A percentile compares a stretch with the other conserved stretches of the same genome.
Conservation (phyloP, 2,888 invertebrate species). For the Macrosiphum euphorbiae region DNA sequence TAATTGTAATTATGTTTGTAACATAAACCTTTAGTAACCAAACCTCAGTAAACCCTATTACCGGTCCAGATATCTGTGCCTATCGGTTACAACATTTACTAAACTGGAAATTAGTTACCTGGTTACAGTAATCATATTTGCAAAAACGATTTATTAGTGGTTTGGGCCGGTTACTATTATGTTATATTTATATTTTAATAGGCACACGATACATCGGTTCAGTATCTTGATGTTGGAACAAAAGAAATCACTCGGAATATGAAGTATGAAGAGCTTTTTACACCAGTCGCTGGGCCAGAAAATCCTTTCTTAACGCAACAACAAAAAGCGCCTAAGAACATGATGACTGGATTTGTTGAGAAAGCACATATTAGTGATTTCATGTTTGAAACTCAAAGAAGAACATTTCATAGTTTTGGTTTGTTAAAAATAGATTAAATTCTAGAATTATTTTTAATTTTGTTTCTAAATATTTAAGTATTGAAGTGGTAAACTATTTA, state of each 20-base stretch:
- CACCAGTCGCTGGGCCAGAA: conserved; percentile 90
- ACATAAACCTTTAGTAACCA: no score
- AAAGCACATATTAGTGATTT: conserved; percentile 96
- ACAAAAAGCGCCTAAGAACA: conserved; percentile 89
- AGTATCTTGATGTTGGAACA: conserved; percentile 79
- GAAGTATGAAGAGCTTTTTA: conserved; percentile 93
- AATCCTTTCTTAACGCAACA: conserved; percentile 95
- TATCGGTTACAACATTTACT: no score
- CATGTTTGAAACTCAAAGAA: conserved; percentile 95
- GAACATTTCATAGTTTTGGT: conserved; percentile 94
- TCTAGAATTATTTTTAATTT: conserved; percentile 66
- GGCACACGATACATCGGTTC: conserved; percentile 47
- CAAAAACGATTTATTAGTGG: no score
- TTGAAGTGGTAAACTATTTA: not conserved
- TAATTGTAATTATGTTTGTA: no score
- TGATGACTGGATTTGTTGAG: conserved; percentile 94
- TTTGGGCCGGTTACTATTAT: no score
- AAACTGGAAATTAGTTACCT: no score
- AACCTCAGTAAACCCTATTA: no score
- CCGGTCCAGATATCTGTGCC: no score
- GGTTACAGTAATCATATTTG: no score
- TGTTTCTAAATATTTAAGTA: not conserved
- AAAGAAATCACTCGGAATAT: conserved; percentile 93
- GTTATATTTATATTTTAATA: not conserved
- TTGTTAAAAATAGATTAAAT: conserved; percentile 62